Evolutionary conservation across 2,888 invertebrate species (phyloP), one percentile per base, ranked within the genome.

Genomic region (Orchesella flavescens): DNA sequence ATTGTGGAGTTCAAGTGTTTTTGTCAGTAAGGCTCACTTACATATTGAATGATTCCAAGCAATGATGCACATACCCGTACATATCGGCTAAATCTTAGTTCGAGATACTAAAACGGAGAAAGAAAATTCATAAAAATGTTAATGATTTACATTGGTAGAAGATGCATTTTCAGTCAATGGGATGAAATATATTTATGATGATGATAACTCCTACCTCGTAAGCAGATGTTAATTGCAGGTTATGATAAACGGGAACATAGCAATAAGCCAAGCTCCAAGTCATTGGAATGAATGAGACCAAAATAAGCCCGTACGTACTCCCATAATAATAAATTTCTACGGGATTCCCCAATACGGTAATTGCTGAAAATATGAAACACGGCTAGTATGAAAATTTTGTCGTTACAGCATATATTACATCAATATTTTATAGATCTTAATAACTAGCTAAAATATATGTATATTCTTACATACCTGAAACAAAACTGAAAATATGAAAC

Each of bases 321-420:
- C 85, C 85, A 65, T 85, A 85, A 68, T 63, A 76, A 59, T 85
- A 85, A 34, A 85, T 83, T 79, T 91, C 91, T 3, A 90, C 89
- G 1, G 91, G 90, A 17, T 90, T 90, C 1, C 91, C 91, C 12
- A 91, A 88, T 12, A 91, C 88, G 0, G 91, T 90, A 65, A 91
- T 90, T n/a, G n/a, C n/a, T n/a, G n/a, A n/a, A n/a, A n/a, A n/a
- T n/a, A n/a, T n/a, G n/a, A n/a, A n/a, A n/a, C n/a, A n/a, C n/a
- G n/a, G n/a, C n/a, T n/a, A n/a, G n/a, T n/a, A n/a, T n/a, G n/a
- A n/a, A n/a, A n/a, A n/a, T n/a, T n/a, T n/a, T n/a, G n/a, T n/a
- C n/a, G n/a, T n/a, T n/a, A n/a, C n/a, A n/a, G n/a, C n/a, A n/a
- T n/a, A n/a, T n/a, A n/a, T n/a, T n/a, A n/a, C n/a, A n/a, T n/a